phyloP scores from a whole-genome alignment of 1,140 invertebrate species.

The Tetragnatha versicolor region DNA sequence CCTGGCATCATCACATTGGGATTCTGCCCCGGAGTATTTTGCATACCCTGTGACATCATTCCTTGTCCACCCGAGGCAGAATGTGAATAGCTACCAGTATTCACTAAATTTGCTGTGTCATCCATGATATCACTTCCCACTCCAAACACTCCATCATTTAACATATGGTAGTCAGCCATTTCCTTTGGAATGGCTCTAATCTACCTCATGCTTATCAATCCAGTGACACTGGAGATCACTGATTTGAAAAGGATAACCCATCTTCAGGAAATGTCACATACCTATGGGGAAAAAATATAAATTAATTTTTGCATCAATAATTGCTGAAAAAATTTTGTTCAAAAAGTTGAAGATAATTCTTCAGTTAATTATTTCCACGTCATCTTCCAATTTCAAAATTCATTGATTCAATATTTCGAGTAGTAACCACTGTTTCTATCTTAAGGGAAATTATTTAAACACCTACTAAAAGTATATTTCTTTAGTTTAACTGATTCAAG shows the following conservation, averaged over 20 bases:
- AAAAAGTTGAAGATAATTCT: too few relatives aligned
- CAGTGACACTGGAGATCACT: constrained; percentile 48
- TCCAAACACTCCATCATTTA: constrained; percentile 54
- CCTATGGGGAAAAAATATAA: constrained; percentile 43
- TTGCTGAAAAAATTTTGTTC: neutral
- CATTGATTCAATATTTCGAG: too few relatives aligned
- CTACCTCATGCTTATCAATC: constrained; percentile 34
- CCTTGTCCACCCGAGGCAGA: constrained; percentile 32
- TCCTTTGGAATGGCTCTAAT: constrained; percentile 35
- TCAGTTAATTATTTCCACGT: too few relatives aligned
- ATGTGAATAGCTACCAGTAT: constrained; percentile 48
- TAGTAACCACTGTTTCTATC: too few relatives aligned
- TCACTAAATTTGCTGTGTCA: constrained; percentile 44
- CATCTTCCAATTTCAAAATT: too few relatives aligned
- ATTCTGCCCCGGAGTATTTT: constrained; percentile 42
- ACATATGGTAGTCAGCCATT: constrained; percentile 56
- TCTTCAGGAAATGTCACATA: constrained; percentile 40
- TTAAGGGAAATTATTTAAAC: too few relatives aligned
- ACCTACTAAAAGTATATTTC: too few relatives aligned
- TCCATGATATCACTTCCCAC: constrained; percentile 56
- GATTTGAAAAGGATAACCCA: neutral
- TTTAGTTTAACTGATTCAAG: too few relatives aligned
- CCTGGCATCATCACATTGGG: constrained; percentile 47
- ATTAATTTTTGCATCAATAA: too few relatives aligned
- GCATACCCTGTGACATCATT: constrained; percentile 47